Conservation (phyloP, 2,113 vertebrate species). For the Thermophis baileyi region DNA sequence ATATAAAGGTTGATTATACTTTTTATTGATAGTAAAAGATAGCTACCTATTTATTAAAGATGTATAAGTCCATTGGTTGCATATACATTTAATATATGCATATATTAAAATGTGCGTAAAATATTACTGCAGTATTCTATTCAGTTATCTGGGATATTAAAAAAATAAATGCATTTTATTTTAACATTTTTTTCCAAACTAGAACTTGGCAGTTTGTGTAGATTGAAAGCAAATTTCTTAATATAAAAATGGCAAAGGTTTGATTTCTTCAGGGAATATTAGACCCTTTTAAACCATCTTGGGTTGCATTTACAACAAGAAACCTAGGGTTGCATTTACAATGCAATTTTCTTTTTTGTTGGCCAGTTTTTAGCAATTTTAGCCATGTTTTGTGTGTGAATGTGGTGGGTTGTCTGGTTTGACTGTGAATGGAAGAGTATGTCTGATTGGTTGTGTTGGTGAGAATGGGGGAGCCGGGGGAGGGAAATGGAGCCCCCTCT, state of each 20-base stretch:
- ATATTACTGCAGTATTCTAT: conserved; percentile 32
- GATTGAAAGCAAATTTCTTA: conserved; percentile 22
- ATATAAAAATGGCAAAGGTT: conserved; percentile 14
- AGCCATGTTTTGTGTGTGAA: too few species aligned
- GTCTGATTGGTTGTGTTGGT: too few species aligned
- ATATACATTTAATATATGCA: not conserved
- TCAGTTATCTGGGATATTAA: conserved; percentile 11
- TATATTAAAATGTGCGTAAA: conserved; percentile 25
- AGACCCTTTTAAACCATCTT: too few species aligned
- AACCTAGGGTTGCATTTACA: too few species aligned
- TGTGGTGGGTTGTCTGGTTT: too few species aligned
- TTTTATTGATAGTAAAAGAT: conserved; percentile 16
- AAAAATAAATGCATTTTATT: conserved; percentile 40
- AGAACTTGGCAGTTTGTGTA: conserved; percentile 32
- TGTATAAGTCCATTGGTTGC: conserved; percentile 1
- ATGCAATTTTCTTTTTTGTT: too few species aligned
- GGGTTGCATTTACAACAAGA: too few species aligned
- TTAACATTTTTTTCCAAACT: conserved; percentile 16
- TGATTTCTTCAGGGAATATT: not conserved
- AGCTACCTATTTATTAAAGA: conserved; percentile 16
- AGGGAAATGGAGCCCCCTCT: too few species aligned
- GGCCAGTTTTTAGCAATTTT: too few species aligned
- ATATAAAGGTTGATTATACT: not conserved
- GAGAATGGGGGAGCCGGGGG: too few species aligned
- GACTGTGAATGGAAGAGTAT: too few species aligned